Conservation (phyloP, 2,113 vertebrate genomes). For the Origma solitaria region DNA sequence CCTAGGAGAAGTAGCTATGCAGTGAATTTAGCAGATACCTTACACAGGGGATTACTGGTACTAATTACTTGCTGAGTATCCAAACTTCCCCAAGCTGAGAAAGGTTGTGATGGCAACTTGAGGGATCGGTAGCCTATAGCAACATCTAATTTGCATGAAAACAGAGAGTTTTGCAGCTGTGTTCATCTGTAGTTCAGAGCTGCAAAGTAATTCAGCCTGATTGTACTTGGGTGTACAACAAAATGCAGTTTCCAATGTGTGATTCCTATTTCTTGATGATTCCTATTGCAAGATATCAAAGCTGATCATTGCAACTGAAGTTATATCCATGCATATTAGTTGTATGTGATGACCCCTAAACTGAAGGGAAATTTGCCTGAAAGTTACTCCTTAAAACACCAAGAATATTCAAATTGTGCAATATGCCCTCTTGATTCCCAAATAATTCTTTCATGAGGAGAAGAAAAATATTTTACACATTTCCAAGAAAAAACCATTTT, state of each 20-base stretch:
- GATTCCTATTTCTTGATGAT: background rate
- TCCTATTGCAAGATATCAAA: background rate
- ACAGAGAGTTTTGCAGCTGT: background rate
- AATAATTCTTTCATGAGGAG: background rate
- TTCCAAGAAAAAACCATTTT: background rate
- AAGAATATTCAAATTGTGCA: background rate
- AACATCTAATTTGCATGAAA: slow-evolving; percentile 29
- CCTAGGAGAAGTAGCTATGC: background rate
- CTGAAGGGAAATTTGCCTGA: background rate
- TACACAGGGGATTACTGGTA: background rate
- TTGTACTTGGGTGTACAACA: background rate
- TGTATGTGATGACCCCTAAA: background rate
- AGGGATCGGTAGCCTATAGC: background rate
- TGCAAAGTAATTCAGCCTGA: background rate
- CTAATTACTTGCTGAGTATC: slow-evolving; percentile 8
- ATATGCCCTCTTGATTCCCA: background rate
- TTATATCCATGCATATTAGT: background rate
- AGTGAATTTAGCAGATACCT: background rate
- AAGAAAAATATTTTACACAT: background rate
- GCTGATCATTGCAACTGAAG: background rate
- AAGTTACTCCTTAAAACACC: background rate
- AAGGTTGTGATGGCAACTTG: background rate
- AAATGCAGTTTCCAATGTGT: background rate
- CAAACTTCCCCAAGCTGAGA: background rate
- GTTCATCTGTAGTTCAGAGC: background rate